Evolutionary conservation across 2,113 vertebrate species (phyloP), one percentile per base, ranked within the genome.

Genomic region (Carassius gibelio): DNA sequence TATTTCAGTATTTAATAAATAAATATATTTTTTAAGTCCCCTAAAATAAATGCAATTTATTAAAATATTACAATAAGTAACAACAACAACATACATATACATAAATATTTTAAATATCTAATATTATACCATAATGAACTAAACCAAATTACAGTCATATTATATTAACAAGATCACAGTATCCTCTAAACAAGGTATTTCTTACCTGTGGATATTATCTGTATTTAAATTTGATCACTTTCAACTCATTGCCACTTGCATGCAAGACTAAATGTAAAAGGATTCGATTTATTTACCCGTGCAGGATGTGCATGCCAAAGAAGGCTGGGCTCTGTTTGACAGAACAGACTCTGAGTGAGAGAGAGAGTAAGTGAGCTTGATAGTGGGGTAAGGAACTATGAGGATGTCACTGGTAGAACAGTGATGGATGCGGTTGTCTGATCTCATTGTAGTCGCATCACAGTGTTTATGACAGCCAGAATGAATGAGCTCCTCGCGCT

Each of bases 341-440:
- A n/a, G 80, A 42, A 48, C 34, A 62, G 57, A 71, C 59, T 86
- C 23, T 48, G 59, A 34, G 64, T 15, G 78, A 83, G 64, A 38
- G 55, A 83, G 68, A 52, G 17, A 48, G 84, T 79, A 55, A 85
- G 78, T 11, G 1, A 88, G 68, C 77, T 34, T 42, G 19, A 71
- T 68, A 55, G 72, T 50, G 17, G 75, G 69, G 84, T 61, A 76
- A 87, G 57, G 81, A 23, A 66, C 52, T 80, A 23, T 80, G 85
- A 88, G 87, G 87, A 86, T 57, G 21, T 55, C 71, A 68, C 48
- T 75, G 38, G 88, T 72, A 84, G 81, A 45, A 48, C 66, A 11
- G 66, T 92, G 90, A 93, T 90, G 88, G 90, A 93, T 94, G 91
- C 85, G 77, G 83, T 86, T 86, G 87, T 89, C 90, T 85, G 75